Percentiles rank a stretch among this genome's conserved stretches.
Evolutionary conservation across 2,888 invertebrate genomes (phyloP).

Genomic region (Diadegma fenestrale): DNA sequence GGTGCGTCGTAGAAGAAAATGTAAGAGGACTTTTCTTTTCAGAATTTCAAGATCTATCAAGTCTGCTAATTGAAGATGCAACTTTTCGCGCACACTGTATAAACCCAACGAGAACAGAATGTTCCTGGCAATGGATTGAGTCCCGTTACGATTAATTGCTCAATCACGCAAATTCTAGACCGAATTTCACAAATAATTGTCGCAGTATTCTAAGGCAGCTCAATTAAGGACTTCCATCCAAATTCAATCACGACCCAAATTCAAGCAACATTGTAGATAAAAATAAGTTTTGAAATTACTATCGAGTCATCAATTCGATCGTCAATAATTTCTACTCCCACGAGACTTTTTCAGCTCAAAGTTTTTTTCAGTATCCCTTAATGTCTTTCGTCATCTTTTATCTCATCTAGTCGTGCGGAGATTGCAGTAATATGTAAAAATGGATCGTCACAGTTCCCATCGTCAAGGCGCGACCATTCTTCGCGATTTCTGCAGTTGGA

Average conservation of each 20-base stretch:
- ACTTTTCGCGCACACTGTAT: background rate
- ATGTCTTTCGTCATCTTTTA: background rate
- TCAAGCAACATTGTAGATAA: background rate
- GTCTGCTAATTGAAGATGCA: background rate
- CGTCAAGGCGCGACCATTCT: constrained; percentile 28
- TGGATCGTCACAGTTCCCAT: constrained; percentile 61
- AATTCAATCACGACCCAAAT: background rate
- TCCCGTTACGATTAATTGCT: constrained; percentile 14
- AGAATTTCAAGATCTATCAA: background rate
- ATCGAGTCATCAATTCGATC: background rate
- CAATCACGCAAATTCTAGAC: constrained; percentile 12
- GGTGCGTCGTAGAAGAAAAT: background rate
- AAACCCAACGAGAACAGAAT: background rate
- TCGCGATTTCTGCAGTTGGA: background rate
- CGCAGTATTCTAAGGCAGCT: background rate
- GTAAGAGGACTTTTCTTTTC: background rate
- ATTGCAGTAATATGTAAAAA: constrained; percentile 14
- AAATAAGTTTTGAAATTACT: background rate
- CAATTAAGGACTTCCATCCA: background rate
- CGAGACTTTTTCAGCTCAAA: background rate
- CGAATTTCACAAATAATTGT: background rate
- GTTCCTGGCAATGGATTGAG: background rate
- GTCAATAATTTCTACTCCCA: constrained; percentile 3
- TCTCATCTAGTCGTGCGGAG: background rate
- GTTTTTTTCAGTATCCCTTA: background rate